Evolutionary conservation across 2,113 vertebrate species (phyloP).

Genomic region (Philantomba maxwellii): DNA sequence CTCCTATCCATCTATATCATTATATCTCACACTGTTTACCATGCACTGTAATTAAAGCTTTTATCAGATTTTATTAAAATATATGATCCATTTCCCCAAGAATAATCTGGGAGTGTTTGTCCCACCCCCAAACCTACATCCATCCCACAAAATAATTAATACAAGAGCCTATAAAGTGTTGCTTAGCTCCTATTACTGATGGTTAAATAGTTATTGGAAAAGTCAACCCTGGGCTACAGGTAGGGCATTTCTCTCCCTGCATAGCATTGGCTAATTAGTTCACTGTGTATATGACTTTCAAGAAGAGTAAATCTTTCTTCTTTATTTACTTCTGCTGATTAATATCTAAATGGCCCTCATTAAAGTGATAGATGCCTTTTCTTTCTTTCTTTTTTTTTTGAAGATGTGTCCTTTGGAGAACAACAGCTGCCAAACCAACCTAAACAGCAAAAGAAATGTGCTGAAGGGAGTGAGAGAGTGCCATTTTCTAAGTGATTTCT

Average conservation of each 20-base stretch:
- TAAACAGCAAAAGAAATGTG: background rate
- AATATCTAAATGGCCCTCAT: conserved; percentile 13
- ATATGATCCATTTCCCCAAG: background rate
- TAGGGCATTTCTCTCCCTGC: background rate
- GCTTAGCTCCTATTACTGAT: background rate
- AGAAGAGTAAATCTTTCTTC: background rate
- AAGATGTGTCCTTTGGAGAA: background rate
- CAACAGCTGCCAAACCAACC: background rate
- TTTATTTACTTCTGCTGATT: background rate
- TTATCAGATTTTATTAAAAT: background rate
- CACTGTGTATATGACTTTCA: background rate
- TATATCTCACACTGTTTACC: background rate
- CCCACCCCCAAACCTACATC: background rate
- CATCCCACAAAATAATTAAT: conserved; percentile 3
- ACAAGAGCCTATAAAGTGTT: background rate
- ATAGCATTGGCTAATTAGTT: background rate
- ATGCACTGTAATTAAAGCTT: background rate
- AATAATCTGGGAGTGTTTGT: background rate
- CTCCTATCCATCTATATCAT: background rate
- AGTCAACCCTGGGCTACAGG: background rate
- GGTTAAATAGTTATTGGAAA: background rate
- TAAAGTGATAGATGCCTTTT: background rate
- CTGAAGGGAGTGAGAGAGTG: background rate
- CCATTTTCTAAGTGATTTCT: background rate
- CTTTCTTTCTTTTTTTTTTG: background rate